Base-by-base conservation (phyloP, 2,797 vertebrate species). In the Sebastes goodei region DNA sequence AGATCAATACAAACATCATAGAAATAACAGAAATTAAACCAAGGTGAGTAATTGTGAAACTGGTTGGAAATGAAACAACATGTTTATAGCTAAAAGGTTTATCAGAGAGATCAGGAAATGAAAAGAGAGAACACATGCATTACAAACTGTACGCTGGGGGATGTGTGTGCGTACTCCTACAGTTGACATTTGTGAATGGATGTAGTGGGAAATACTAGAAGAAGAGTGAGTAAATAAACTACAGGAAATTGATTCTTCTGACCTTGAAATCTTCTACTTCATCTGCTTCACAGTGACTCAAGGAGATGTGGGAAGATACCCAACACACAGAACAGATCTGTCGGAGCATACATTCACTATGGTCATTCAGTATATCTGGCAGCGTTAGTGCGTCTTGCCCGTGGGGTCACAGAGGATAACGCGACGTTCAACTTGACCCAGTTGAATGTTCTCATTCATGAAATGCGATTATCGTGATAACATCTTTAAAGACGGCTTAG, bases 11-110 rank as follows among this genome's bases (percentile, higher is more conserved):
- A 71, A 84, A 79, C 15, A 4, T 6, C 3, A 57, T 55, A 2
- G 15, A 65, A 66, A 33, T 38, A 10, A 38, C 23, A 23, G 10
- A 79, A 78, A 60, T 57, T 60, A 81, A 88, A 87, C 62, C 33
- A 61, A 6, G 7, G 35, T 7, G 21, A 77, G 27, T 76, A 30
- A 80, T n/a, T 71, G 29, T 82, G 70, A 85, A 82, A 88, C 65
- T 7, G 10, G 67, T 71, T 83, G 78, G 10, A 30, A 30, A 6
- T 81, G 71, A 76, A 32, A 7, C 33, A 53, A 30, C 57, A 11
- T 14, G 27, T 21, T 60, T 61, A 46, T 4, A 53, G n/a, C 17
- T 15, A 20, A 38, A 30, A 49, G n/a, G 14, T 10, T 60, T 55
- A 3, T n/a, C 10, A 20, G 35, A 57, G 15, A 74, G 23, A 32